phyloP scores from a whole-genome alignment of 1,140 invertebrate genomes.

The Heliconius melpomene region DNA sequence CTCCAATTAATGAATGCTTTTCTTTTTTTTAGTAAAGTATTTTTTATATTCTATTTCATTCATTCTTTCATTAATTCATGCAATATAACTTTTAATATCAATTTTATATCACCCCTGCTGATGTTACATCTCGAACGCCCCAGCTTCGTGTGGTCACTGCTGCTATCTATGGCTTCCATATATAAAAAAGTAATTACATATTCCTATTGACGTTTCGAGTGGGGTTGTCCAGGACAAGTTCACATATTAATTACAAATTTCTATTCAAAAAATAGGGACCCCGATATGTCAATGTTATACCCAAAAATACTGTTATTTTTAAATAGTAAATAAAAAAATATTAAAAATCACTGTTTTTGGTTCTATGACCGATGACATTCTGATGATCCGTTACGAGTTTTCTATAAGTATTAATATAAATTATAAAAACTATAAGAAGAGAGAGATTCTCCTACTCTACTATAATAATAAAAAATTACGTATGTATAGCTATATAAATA shows the following conservation, averaged over 20 bases:
- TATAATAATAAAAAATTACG: too few species aligned
- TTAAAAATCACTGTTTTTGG: too few species aligned
- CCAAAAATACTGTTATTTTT: too few species aligned
- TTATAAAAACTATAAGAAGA: too few species aligned
- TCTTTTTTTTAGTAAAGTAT: neutral
- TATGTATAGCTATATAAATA: too few species aligned
- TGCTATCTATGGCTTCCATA: slow-evolving; percentile 73
- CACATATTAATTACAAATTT: slow-evolving; percentile 9
- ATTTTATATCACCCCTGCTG: slow-evolving; percentile 35
- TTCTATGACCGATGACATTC: too few species aligned
- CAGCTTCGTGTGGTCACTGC: slow-evolving; percentile 57
- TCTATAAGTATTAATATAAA: too few species aligned
- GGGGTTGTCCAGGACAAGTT: slow-evolving; percentile 37
- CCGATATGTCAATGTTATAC: neutral
- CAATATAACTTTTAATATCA: neutral
- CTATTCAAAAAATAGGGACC: neutral
- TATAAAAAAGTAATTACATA: slow-evolving; percentile 74
- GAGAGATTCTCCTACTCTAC: too few species aligned
- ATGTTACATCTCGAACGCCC: slow-evolving; percentile 45
- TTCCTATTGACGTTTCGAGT: slow-evolving; percentile 60
- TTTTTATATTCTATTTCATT: neutral
- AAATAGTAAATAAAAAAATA: too few species aligned
- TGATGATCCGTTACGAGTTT: too few species aligned
- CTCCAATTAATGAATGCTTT: too few species aligned
- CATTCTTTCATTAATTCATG: neutral